phyloP scores from a whole-genome alignment of 2,113 vertebrate species.

The Uria aalge region DNA sequence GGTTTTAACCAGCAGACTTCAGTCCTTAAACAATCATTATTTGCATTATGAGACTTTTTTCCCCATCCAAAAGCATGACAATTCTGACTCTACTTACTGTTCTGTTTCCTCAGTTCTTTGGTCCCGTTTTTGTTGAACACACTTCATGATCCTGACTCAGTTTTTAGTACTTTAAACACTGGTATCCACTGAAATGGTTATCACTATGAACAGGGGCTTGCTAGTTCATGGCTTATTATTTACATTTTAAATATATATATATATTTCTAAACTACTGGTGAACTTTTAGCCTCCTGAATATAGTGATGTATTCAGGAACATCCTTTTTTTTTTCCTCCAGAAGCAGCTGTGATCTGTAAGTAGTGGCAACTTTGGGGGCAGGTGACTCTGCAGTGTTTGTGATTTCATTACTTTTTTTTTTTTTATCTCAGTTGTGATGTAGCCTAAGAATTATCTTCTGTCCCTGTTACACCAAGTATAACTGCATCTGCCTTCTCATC shows the following conservation, averaged over 20 bases:
- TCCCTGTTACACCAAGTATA: background rate
- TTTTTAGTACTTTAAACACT: background rate
- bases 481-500: background rate
- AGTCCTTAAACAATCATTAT: background rate
- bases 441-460: background rate
- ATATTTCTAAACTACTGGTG: background rate
- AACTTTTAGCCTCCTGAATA: background rate
- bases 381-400: background rate
- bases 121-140: background rate
- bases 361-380: background rate
- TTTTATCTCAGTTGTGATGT: background rate
- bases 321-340: background rate
- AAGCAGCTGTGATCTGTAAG: background rate
- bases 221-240: background rate
- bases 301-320: background rate
- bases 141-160: background rate
- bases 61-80: background rate
- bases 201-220: background rate
- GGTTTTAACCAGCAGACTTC: background rate
- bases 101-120: background rate
- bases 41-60: background rate
- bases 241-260: background rate
- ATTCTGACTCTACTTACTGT: background rate
- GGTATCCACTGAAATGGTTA: background rate
- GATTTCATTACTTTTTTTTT: background rate